A percentile compares a stretch with the other conserved stretches of the same genome.
Evolutionary conservation across 2,113 vertebrate species (phyloP).

Genomic region (Oryzias woworae): DNA sequence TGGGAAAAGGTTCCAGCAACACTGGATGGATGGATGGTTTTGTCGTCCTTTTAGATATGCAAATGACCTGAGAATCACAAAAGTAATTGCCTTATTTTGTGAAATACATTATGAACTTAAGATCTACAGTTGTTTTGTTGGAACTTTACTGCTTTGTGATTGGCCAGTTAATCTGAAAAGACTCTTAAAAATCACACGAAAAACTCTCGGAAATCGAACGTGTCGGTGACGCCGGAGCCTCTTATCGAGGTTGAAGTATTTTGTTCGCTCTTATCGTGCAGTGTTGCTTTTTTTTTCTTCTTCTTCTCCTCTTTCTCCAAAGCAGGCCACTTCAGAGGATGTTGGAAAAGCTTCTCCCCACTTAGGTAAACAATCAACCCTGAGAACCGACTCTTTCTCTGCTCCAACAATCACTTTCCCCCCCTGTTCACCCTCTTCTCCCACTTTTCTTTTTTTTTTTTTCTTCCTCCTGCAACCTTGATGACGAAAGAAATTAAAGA

Average conservation of each 20-base stretch:
- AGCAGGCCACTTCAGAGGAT: conserved; percentile 55
- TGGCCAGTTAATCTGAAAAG: neutral
- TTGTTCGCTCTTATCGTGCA: conserved; percentile 33
- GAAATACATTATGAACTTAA: no score
- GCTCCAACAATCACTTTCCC: conserved; percentile 61
- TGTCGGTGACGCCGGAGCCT: conserved; percentile 30
- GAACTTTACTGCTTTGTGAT: no score
- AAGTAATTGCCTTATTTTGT: no score
- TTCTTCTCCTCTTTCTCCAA: neutral
- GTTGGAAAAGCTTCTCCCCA: conserved; percentile 55
- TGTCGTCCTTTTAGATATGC: no score
- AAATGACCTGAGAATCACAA: no score
- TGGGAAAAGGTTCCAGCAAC: no score
- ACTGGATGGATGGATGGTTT: no score
- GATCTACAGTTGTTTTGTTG: no score
- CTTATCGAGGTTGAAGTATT: conserved; percentile 29
- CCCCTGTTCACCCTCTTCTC: conserved; percentile 25
- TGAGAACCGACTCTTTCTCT: conserved; percentile 62
- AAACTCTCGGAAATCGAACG: conserved; percentile 7
- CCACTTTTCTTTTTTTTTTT: conserved; percentile 33
- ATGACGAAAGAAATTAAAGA: conserved; percentile 49
- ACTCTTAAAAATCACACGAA: neutral
- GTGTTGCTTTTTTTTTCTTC: conserved; percentile 10
- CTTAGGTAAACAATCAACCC: conserved; percentile 64
- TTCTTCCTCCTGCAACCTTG: conserved; percentile 10